A percentile compares a stretch with the other conserved stretches of the same genome.
These are phyloP conservation scores for Trinectes maculatus DNA, from an alignment of 2,113 vertebrate species.

Conservation along the genomic window DNA sequence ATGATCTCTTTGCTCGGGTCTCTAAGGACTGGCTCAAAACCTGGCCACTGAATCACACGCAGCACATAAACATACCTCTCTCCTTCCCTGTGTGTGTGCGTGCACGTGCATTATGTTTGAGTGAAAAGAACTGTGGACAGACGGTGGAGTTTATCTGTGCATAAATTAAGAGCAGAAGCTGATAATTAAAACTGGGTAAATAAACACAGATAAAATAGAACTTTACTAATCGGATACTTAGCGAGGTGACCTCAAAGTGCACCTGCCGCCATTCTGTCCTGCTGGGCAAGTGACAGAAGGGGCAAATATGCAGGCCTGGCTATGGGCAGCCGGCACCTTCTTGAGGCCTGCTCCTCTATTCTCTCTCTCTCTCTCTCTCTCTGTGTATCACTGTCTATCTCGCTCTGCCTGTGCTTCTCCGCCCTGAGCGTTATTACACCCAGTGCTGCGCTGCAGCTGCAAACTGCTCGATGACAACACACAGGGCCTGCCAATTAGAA, in stretches of 20 bases:
- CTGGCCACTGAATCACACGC: conserved; percentile 68
- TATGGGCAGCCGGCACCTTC: conserved; percentile 57
- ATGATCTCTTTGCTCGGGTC: conserved; percentile 59
- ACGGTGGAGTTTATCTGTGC: conserved; percentile 66
- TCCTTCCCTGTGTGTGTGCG: conserved; percentile 28
- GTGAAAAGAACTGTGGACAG: conserved; percentile 60
- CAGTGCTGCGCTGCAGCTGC: conserved; percentile 87
- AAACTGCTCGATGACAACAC: conserved; percentile 98
- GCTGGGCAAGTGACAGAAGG: conserved; percentile 49
- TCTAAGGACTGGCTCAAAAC: conserved; percentile 68
- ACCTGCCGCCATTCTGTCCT: conserved; percentile 51
- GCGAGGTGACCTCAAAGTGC: conserved; percentile 66
- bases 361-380: conserved; percentile 31
- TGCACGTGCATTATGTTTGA: conserved; percentile 34
- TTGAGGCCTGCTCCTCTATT: conserved; percentile 19
- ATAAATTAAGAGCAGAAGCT: conserved; percentile 73
- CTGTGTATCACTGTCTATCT: conserved; percentile 15
- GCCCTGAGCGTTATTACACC: conserved; percentile 94
- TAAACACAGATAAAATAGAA: conserved; percentile 49
- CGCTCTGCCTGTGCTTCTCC: conserved; percentile 65
- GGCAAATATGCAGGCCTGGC: conserved; percentile 46
- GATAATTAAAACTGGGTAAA: conserved; percentile 59
- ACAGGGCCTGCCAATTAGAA: conserved; percentile 99
- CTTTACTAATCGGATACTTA: conserved; percentile 63
- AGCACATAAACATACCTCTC: conserved; percentile 43